Evolutionary conservation across 2,888 invertebrate species (phyloP).

Genomic region (Megalurothrips usitatus): DNA sequence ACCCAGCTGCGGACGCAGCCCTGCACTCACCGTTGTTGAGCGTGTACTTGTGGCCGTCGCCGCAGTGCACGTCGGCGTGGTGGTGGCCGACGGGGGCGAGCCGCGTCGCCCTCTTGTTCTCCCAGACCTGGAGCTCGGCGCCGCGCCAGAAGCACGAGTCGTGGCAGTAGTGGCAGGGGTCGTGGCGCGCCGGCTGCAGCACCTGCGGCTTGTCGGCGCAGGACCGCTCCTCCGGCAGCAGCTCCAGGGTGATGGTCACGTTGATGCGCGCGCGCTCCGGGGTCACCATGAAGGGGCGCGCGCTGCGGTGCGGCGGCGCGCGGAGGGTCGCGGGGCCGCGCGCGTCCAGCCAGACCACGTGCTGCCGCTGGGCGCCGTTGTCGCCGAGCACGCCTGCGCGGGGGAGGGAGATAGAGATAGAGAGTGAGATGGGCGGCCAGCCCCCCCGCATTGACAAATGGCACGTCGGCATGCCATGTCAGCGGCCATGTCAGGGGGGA

Average conservation of each 20-base stretch:
- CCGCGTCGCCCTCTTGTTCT: background rate
- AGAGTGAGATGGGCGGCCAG: too few relatives aligned
- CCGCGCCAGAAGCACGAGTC: background rate
- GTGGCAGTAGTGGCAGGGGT: conserved; percentile 19
- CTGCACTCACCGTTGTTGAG: background rate
- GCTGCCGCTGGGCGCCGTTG: background rate
- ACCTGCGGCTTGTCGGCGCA: conserved; percentile 7
- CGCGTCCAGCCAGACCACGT: conserved; percentile 21
- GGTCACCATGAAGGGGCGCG: conserved; percentile 9
- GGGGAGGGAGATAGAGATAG: too few relatives aligned
- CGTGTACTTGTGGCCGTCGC: background rate
- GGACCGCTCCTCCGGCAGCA: conserved; percentile 3
- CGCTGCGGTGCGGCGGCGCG: background rate
- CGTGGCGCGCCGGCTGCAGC: background rate
- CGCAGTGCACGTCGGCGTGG: background rate
- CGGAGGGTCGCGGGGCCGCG: background rate
- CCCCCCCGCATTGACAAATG: too few relatives aligned
- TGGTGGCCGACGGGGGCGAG: background rate
- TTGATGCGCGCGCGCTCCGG: background rate
- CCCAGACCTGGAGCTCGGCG: conserved; percentile 18
- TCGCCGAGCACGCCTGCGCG: background rate
- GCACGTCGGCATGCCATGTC: too few relatives aligned
- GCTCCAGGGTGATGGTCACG: conserved; percentile 7
- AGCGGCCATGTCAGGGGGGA: too few relatives aligned
- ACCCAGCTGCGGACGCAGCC: too few relatives aligned